Evolutionary conservation across 2,113 vertebrate genomes (phyloP).

Genomic region (Corydoras sp.): DNA sequence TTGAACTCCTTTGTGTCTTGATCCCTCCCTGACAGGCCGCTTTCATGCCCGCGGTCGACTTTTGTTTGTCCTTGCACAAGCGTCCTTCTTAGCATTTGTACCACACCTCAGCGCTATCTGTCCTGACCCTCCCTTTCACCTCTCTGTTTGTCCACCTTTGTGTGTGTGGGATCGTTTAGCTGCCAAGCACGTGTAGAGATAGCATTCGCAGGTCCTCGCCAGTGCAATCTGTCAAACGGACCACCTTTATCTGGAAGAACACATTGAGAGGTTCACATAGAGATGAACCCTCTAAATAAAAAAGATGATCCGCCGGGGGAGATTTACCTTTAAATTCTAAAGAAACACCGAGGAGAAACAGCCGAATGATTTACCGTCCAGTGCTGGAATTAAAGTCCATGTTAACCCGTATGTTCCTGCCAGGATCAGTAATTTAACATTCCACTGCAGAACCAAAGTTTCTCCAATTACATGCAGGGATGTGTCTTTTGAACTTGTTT

Average conservation of each 20-base stretch:
- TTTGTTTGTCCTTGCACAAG: conserved; percentile 57
- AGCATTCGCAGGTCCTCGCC: conserved; percentile 52
- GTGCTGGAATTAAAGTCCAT: no score
- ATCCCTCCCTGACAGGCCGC: conserved; percentile 50
- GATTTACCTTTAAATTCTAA: no score
- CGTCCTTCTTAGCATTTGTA: conserved; percentile 49
- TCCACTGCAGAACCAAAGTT: no score
- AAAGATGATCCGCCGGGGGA: no score
- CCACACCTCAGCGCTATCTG: conserved; percentile 57
- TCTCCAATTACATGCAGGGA: no score
- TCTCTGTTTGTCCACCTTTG: conserved; percentile 60
- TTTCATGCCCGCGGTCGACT: conserved; percentile 51
- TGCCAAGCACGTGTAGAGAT: conserved; percentile 52
- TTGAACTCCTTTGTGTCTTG: conserved; percentile 51
- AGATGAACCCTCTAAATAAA: conserved; percentile 43
- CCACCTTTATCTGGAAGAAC: conserved; percentile 58
- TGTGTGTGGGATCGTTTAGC: conserved; percentile 55
- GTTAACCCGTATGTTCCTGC: no score
- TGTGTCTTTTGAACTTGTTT: no score
- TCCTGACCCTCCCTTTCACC: conserved; percentile 56
- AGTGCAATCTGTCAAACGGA: conserved; percentile 58
- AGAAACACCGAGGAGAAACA: no score
- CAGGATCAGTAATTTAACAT: no score
- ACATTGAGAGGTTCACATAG: conserved; percentile 51
- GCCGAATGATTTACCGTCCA: no score